Conservation (phyloP, 2,888 invertebrate genomes). For the Yponomeuta cagnagella region DNA sequence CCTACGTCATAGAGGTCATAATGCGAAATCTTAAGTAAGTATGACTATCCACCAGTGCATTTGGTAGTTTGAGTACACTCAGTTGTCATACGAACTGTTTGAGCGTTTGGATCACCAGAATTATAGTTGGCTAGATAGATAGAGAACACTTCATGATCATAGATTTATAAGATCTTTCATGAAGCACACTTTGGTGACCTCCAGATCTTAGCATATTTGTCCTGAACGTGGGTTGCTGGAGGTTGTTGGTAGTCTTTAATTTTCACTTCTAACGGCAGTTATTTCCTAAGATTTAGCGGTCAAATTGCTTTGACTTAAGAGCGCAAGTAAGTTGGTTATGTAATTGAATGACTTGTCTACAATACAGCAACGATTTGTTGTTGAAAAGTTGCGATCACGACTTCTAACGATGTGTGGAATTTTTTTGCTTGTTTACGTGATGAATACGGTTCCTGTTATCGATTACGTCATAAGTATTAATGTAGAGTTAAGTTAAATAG, state of each 20-base stretch:
- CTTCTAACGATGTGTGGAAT: background rate
- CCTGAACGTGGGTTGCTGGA: background rate
- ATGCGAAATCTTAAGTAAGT: constrained; percentile 17
- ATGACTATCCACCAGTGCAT: background rate
- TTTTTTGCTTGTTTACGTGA: background rate
- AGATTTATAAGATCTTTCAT: background rate
- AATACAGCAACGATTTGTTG: background rate
- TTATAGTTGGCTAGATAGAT: too few species aligned
- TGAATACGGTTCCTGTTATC: background rate
- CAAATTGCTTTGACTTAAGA: background rate
- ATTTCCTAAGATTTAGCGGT: background rate
- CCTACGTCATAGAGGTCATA: constrained; percentile 22
- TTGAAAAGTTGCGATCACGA: background rate
- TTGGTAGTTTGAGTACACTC: background rate
- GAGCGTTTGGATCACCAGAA: background rate
- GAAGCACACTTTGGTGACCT: background rate
- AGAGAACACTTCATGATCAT: too few species aligned
- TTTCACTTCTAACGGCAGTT: background rate
- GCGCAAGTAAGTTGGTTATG: background rate
- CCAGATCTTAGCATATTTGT: background rate
- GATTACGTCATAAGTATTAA: background rate
- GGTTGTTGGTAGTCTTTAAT: background rate
- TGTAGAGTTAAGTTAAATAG: too few species aligned
- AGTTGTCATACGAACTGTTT: background rate
- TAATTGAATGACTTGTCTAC: background rate